Conservation (phyloP, 2,797 vertebrate species). For the Neosilurus mollespiculum region DNA sequence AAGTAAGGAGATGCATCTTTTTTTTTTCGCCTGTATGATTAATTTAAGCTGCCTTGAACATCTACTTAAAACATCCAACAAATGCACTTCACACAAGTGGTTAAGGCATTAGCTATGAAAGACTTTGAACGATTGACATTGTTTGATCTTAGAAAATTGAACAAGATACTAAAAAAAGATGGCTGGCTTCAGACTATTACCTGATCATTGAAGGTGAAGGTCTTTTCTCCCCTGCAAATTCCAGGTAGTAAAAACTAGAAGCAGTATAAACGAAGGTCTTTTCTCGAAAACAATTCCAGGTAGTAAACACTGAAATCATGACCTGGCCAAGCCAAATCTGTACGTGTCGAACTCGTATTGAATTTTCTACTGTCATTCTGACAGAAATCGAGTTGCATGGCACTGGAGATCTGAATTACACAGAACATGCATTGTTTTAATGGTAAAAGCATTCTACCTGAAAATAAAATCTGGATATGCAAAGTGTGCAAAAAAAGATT, state of each 20-base stretch:
- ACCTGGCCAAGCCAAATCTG: background rate
- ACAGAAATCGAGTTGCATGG: background rate
- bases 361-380: background rate
- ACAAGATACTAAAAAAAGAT: conserved; percentile 16
- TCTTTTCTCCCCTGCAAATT: background rate
- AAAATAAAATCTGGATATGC: conserved; percentile 6
- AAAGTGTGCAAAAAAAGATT: conserved; percentile 3
- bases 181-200: conserved; percentile 19
- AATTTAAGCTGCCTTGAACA: conserved; percentile 5
- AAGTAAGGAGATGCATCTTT: background rate
- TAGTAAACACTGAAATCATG: background rate
- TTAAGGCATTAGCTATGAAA: background rate
- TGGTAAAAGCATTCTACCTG: background rate
- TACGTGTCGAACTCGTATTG: background rate
- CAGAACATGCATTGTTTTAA: background rate
- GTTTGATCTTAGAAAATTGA: conserved; percentile 19
- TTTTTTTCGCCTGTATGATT: background rate
- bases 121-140: conserved; percentile 6
- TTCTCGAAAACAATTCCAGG: background rate
- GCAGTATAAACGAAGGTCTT: background rate
- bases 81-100: background rate
- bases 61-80: conserved; percentile 2
- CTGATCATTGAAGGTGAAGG: conserved; percentile 11
- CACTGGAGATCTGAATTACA: background rate
- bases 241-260: background rate